A percentile compares a stretch with the other conserved stretches of the same genome.
These are phyloP conservation scores for Tolypeutes matacus DNA, from an alignment of 2,797 vertebrate species.

Conservation along the genomic window DNA sequence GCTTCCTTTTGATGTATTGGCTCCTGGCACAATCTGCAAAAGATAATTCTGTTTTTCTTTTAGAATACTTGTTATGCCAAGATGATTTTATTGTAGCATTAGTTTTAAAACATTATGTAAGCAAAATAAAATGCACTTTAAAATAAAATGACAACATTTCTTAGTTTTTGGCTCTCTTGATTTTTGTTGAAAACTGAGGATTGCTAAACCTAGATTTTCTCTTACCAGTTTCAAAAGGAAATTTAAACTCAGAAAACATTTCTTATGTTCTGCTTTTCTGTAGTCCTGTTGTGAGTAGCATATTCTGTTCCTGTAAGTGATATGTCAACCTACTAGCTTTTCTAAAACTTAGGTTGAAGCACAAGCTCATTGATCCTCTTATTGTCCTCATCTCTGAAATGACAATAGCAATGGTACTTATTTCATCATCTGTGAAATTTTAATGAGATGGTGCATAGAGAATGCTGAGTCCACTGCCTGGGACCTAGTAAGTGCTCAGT, in stretches of 20 bases:
- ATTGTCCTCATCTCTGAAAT: neutral
- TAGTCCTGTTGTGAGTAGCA: neutral
- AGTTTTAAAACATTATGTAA: constrained; percentile 14
- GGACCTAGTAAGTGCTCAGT: rapidly evolving
- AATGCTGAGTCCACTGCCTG: neutral
- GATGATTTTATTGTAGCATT: constrained; percentile 31
- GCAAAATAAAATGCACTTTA: constrained; percentile 6
- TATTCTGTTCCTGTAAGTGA: neutral
- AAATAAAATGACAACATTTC: constrained; percentile 16
- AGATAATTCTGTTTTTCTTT: constrained; percentile 23
- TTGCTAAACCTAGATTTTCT: constrained; percentile 40
- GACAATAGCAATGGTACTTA: neutral
- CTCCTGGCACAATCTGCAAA: neutral
- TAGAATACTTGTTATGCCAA: neutral
- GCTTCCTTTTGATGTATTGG: neutral
- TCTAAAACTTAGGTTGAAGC: neutral
- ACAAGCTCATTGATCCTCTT: neutral
- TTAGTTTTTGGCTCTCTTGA: neutral
- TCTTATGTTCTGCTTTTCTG: neutral
- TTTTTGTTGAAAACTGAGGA: constrained; percentile 48
- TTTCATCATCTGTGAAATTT: neutral
- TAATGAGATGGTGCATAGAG: neutral
- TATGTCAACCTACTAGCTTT: neutral
- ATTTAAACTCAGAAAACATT: neutral
- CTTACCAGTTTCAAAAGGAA: neutral